These are phyloP conservation scores for Aphidius gifuensis DNA, from an alignment of 1,140 invertebrate species.

Conservation along the genomic window DNA sequence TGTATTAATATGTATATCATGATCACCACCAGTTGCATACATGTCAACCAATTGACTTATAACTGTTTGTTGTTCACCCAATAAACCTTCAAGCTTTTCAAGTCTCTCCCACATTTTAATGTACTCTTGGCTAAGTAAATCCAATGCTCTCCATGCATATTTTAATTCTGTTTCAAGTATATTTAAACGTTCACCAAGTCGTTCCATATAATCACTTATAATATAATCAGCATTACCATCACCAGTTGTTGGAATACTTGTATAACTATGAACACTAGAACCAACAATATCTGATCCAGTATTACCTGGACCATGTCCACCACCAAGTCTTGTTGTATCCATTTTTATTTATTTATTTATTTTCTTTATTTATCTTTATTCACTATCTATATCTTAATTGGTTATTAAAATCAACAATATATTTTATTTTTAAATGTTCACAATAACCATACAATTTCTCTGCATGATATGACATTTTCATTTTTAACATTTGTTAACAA, in stretches of 20 bases:
- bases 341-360: constrained; percentile 28
- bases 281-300: constrained; percentile 32
- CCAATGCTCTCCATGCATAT: constrained; percentile 87
- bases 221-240: constrained; percentile 64
- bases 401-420: background rate
- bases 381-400: background rate
- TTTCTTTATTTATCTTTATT: background rate
- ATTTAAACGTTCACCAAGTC: constrained; percentile 78
- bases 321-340: constrained; percentile 43
- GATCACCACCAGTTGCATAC: constrained; percentile 55
- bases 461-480: background rate
- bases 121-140: constrained; percentile 87
- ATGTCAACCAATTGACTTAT: constrained; percentile 83
- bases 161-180: constrained; percentile 86
- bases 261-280: constrained; percentile 35
- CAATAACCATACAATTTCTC: background rate
- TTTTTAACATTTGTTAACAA: background rate
- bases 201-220: constrained; percentile 85
- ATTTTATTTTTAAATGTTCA: background rate
- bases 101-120: constrained; percentile 91
- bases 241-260: constrained; percentile 17
- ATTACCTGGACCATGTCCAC: constrained; percentile 30
- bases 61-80: constrained; percentile 88
- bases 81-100: constrained; percentile 84
- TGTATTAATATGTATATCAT: constrained; percentile 40